phyloP scores from a whole-genome alignment of 2,888 invertebrate genomes.

The Apodemia zela region DNA sequence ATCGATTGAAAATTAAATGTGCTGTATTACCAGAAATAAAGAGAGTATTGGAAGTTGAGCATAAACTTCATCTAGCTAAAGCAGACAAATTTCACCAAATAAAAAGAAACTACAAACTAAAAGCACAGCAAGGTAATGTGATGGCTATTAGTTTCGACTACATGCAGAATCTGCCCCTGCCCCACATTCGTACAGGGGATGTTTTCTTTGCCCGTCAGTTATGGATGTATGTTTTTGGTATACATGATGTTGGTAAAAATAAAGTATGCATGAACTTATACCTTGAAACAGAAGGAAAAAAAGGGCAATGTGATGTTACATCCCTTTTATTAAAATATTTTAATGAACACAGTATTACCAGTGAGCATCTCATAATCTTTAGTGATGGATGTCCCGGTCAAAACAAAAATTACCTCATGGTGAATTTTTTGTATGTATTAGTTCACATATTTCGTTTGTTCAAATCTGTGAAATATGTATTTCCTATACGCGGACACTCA shows the following conservation, averaged over 20 bases:
- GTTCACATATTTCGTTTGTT: too few species aligned
- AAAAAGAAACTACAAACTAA: conserved; percentile 4
- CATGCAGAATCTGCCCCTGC: conserved; percentile 9
- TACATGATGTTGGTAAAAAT: conserved; percentile 15
- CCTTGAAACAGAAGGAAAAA: conserved; percentile 8
- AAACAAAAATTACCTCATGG: too few species aligned
- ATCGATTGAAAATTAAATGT: background rate
- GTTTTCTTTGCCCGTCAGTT: conserved; percentile 10
- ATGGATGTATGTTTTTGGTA: conserved; percentile 19
- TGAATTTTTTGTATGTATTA: too few species aligned
- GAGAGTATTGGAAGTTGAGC: background rate
- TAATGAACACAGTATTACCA: too few species aligned
- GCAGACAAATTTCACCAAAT: conserved; percentile 17
- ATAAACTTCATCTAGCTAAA: conserved; percentile 13
- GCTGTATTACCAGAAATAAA: background rate
- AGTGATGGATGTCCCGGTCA: too few species aligned
- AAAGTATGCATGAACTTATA: conserved; percentile 22
- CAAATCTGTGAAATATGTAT: too few species aligned
- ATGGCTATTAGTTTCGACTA: conserved; percentile 9
- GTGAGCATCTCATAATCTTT: too few species aligned
- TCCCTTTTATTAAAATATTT: conserved; percentile 16
- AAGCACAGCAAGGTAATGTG: conserved; percentile 8
- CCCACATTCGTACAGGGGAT: background rate
- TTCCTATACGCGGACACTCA: too few species aligned
- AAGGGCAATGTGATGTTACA: conserved; percentile 24